These are phyloP conservation scores for Stegodyphus mimosarum DNA, from an alignment of 1,140 invertebrate species.

Conservation along the genomic window DNA sequence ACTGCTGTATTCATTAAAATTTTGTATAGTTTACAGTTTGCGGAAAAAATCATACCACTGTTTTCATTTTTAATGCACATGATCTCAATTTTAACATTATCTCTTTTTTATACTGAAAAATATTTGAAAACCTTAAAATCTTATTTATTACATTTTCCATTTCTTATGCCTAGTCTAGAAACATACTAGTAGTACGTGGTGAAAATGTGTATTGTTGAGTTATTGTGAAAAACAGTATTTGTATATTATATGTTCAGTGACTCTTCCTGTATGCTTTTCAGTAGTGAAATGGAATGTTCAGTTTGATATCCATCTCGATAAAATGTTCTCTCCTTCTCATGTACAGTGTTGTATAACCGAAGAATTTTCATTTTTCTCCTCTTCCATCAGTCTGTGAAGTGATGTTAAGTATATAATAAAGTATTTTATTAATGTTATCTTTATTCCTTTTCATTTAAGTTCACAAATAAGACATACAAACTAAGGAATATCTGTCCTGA, in stretches of 20 bases:
- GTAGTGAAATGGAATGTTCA: slow-evolving; percentile 9
- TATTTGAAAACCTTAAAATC: too few relatives aligned
- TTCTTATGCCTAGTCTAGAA: too few relatives aligned
- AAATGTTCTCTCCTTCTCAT: not conserved
- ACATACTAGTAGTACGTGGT: too few relatives aligned
- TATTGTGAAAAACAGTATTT: not conserved
- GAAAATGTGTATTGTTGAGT: slow-evolving; percentile 10
- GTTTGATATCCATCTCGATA: not conserved
- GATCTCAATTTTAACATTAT: too few relatives aligned
- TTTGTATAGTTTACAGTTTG: too few relatives aligned
- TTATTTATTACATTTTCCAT: too few relatives aligned
- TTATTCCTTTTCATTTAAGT: not conserved
- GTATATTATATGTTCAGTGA: not conserved
- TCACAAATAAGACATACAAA: too few relatives aligned
- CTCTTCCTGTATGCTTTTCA: slow-evolving; percentile 1
- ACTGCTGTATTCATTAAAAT: too few relatives aligned
- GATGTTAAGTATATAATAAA: slow-evolving; percentile 51
- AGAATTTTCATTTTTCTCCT: not conserved
- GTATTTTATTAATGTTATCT: slow-evolving; percentile 55
- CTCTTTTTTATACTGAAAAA: too few relatives aligned
- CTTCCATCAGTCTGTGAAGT: slow-evolving; percentile 29
- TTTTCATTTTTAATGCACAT: too few relatives aligned
- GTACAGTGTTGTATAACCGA: not conserved
- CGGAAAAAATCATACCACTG: too few relatives aligned
- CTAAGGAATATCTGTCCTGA: too few relatives aligned